A percentile compares a stretch with the other conserved stretches of the same genome.
These are phyloP conservation scores for Capricornis sumatraensis DNA, from an alignment of 2,113 vertebrate genomes.

Conservation along the genomic window DNA sequence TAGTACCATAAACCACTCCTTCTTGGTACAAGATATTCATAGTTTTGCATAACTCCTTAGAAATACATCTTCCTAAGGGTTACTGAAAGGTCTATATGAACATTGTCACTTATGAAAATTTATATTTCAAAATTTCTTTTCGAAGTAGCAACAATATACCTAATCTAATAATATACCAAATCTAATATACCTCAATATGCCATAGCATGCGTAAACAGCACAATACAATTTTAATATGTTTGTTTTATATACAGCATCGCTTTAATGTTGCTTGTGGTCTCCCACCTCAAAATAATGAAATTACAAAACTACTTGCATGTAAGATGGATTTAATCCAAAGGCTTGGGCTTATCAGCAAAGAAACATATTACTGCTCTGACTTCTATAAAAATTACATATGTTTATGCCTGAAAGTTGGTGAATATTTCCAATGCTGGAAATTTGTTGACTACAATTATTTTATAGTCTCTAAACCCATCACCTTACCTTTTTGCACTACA, in stretches of 20 bases:
- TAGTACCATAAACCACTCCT: neutral
- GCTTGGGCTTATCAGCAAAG: neutral
- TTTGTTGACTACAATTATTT: neutral
- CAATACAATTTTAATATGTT: neutral
- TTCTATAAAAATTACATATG: neutral
- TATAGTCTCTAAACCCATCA: neutral
- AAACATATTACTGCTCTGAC: neutral
- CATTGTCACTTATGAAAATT: neutral
- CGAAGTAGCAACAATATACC: neutral
- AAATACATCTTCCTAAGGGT: neutral
- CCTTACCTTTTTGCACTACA: neutral
- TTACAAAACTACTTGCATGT: neutral
- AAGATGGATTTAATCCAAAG: neutral
- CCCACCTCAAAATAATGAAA: neutral
- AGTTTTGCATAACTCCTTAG: conserved; percentile 11
- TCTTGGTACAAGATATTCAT: neutral
- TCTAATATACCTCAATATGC: neutral
- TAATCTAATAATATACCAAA: neutral
- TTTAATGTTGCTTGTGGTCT: neutral
- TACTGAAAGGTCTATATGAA: neutral
- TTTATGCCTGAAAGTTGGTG: neutral
- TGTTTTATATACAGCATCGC: neutral
- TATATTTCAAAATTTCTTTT: neutral
- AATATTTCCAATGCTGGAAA: neutral
- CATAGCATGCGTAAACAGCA: neutral